A percentile compares a stretch with the other conserved stretches of the same genome.
These are phyloP conservation scores for human DNA, from an alignment of 2,113 vertebrate species.

Conservation along the genomic window DNA sequence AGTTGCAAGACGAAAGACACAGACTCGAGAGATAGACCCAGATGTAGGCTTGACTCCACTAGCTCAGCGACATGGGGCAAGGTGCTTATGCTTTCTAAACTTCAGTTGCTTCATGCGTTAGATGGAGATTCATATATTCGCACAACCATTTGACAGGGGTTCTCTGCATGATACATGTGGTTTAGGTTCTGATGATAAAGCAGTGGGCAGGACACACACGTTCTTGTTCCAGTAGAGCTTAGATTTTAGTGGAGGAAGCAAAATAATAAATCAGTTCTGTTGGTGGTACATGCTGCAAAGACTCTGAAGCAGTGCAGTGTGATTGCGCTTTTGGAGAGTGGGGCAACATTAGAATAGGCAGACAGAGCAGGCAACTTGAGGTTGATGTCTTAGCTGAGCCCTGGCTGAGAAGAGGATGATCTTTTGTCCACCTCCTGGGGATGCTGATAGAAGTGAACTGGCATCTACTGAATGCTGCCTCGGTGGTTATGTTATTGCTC, in stretches of 20 bases:
- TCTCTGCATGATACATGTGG: fast-evolving
- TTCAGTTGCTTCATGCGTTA: background rate
- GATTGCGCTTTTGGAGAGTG: fast-evolving
- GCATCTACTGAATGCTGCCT: fast-evolving
- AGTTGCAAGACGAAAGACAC: background rate
- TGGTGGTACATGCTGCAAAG: background rate
- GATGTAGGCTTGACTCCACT: background rate
- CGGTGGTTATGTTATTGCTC: fast-evolving
- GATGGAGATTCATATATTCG: background rate
- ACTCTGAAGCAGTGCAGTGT: fast-evolving
- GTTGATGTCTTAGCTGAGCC: background rate
- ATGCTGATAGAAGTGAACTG: fast-evolving
- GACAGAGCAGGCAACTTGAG: background rate
- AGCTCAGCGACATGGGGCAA: background rate
- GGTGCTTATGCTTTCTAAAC: background rate
- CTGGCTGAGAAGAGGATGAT: background rate
- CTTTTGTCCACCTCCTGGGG: background rate
- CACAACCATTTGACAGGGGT: too few species aligned
- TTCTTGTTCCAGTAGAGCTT: background rate
- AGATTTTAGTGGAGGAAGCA: background rate
- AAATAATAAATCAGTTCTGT: background rate
- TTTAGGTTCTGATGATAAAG: background rate
- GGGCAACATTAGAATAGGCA: fast-evolving
- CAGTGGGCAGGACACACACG: background rate
- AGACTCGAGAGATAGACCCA: background rate